phyloP scores from a whole-genome alignment of 2,113 vertebrate genomes.

The Rhagologus leucostigma region DNA sequence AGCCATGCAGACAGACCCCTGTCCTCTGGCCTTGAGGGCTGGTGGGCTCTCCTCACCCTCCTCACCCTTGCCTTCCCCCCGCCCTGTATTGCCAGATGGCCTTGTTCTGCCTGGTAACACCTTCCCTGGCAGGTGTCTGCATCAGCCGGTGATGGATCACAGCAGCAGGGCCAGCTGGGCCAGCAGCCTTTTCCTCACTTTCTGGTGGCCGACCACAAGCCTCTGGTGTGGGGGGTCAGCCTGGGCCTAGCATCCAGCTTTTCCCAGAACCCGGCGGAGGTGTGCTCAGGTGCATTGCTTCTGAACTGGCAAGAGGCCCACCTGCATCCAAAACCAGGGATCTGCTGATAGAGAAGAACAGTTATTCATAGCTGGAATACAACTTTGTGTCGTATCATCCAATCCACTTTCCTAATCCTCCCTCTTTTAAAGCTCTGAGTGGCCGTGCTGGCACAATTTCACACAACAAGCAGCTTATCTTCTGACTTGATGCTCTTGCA shows the following conservation, averaged over 20 bases:
- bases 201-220: too few species aligned
- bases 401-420: background rate
- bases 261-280: background rate
- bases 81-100: fast-evolving
- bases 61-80: background rate
- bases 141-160: fast-evolving
- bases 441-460: background rate
- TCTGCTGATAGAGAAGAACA: background rate
- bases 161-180: fast-evolving
- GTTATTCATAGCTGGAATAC: background rate
- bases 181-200: fast-evolving
- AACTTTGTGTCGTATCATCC: fast-evolving
- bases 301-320: background rate
- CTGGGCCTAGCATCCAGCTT: background rate
- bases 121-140: fast-evolving
- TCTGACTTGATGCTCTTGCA: background rate
- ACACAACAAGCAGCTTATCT: background rate
- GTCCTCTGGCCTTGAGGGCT: background rate
- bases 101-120: background rate
- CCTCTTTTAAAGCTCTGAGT: background rate
- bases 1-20: background rate
- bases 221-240: too few species aligned
- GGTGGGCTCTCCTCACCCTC: background rate
- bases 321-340: background rate
- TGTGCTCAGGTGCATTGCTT: fast-evolving